Evolutionary conservation across 2,888 invertebrate genomes (phyloP).

Genomic region (Eupithecia subfuscata): DNA sequence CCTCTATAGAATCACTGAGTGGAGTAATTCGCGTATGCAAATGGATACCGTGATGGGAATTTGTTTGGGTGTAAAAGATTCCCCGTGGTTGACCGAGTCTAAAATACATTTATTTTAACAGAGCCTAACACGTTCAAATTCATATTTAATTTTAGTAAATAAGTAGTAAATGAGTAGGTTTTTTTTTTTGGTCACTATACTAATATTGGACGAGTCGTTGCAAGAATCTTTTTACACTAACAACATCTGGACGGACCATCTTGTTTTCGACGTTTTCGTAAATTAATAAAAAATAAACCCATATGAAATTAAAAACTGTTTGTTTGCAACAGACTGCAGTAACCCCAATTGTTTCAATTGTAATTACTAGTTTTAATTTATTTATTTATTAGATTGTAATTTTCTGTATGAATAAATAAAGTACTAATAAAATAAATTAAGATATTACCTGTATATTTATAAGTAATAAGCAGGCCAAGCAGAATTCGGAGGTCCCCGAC

Average conservation of each 20-base stretch:
- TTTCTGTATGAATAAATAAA: too few relatives aligned
- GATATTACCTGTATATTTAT: background rate
- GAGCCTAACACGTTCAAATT: background rate
- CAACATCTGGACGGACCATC: background rate
- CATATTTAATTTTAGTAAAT: too few relatives aligned
- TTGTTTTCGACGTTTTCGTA: background rate
- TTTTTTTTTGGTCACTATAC: background rate
- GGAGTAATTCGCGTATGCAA: slow-evolving; percentile 38
- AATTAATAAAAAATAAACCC: background rate
- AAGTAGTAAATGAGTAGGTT: too few relatives aligned
- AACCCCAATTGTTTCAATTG: too few relatives aligned
- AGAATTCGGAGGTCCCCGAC: slow-evolving; percentile 14
- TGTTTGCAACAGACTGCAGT: too few relatives aligned
- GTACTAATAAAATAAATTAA: too few relatives aligned
- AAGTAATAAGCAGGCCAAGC: background rate
- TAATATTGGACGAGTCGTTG: background rate
- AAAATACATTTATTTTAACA: background rate
- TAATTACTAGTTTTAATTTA: too few relatives aligned
- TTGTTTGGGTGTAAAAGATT: background rate
- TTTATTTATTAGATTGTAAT: too few relatives aligned
- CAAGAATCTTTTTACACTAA: background rate
- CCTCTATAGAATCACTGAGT: slow-evolving; percentile 14
- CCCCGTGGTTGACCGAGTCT: background rate
- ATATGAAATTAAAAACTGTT: background rate
- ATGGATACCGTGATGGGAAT: slow-evolving; percentile 44